phyloP scores from a whole-genome alignment of 1,140 invertebrate genomes.

The Episyrphus balteatus region DNA sequence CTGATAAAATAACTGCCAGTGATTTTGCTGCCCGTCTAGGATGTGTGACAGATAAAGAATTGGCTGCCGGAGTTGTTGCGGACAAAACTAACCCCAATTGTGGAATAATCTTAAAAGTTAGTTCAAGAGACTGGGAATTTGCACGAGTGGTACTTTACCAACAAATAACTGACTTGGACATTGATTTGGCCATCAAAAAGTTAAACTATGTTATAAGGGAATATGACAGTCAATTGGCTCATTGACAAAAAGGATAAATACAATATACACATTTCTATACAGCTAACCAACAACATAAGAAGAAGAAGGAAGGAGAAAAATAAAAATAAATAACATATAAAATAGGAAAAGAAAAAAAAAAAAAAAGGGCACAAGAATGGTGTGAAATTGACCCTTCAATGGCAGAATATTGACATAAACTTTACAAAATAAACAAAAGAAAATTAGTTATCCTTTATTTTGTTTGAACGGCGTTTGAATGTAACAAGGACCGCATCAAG shows the following conservation, averaged over 20 bases:
- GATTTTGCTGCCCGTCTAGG: conserved; percentile 48
- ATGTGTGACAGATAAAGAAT: conserved; percentile 43
- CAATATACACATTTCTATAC: too few relatives aligned
- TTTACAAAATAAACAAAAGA: too few relatives aligned
- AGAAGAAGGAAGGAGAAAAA: too few relatives aligned
- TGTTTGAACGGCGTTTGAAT: too few relatives aligned
- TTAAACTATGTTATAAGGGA: conserved; percentile 48
- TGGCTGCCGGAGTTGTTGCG: conserved; percentile 39
- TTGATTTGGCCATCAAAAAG: conserved; percentile 52
- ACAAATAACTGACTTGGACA: conserved; percentile 51
- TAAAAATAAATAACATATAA: too few relatives aligned
- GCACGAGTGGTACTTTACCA: conserved; percentile 56
- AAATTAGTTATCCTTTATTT: too few relatives aligned
- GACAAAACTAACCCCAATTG: conserved; percentile 31
- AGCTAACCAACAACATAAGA: too few relatives aligned
- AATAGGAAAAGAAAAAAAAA: too few relatives aligned
- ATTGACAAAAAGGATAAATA: neutral
- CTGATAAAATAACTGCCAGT: conserved; percentile 37
- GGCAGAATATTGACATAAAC: too few relatives aligned
- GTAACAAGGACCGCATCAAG: too few relatives aligned
- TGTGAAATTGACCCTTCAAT: too few relatives aligned
- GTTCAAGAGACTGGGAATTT: conserved; percentile 40
- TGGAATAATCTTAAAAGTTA: conserved; percentile 44
- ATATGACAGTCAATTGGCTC: conserved; percentile 30
- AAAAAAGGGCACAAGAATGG: too few relatives aligned